Base-by-base conservation (phyloP, 2,113 vertebrate genomes). In the Peucedramus taeniatus region DNA sequence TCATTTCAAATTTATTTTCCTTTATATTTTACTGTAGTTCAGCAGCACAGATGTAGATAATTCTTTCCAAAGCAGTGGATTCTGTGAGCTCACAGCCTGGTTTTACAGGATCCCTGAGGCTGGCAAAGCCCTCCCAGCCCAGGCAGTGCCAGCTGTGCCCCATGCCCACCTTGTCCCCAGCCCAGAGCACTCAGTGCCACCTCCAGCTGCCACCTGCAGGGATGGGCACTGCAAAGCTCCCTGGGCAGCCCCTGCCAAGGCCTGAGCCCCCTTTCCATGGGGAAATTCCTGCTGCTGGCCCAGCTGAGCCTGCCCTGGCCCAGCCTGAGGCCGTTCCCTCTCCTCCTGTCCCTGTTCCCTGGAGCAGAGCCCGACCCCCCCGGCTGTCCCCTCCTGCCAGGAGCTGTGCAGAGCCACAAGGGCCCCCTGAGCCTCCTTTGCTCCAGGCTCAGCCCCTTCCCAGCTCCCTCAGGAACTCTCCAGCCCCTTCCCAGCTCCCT, bases 111-210 rank as follows among this genome's bases (percentile, higher is more conserved):
- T 17, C 23, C 22, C 44, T 1, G 68, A 0, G 13, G 51, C 1
- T 76, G 78, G 87, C 1, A 22, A 6, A 89, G 24, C 39, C 33
- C 39, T 59, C 3, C 60, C 45, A 51, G 77, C 6, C 33, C 60
- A 23, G 0, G 12, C 0, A 54, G 56, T 3, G 3, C 84, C 10
- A 30, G 30, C 59, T 50, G 86, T 50, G 30, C 64, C 74, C 37
- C 1, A 7, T 26, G 8, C 6, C 28, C 85, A 49, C 57, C 85
- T 26, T 80, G 85, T 63, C 31, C 49, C 76, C 75, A 44, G 53
- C 61, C 51, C 83, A 76, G 71, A 59, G 83, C 71, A 1, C 85
- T 79, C 10, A 71, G 76, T 64, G 76, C 76, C 85, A 64, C 57
- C 3, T 13, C 17, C 85, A 80, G 75, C 3, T 6, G 35, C 0